phyloP scores from a whole-genome alignment of 2,888 invertebrate genomes.

The Neuroscelio doddi region DNA sequence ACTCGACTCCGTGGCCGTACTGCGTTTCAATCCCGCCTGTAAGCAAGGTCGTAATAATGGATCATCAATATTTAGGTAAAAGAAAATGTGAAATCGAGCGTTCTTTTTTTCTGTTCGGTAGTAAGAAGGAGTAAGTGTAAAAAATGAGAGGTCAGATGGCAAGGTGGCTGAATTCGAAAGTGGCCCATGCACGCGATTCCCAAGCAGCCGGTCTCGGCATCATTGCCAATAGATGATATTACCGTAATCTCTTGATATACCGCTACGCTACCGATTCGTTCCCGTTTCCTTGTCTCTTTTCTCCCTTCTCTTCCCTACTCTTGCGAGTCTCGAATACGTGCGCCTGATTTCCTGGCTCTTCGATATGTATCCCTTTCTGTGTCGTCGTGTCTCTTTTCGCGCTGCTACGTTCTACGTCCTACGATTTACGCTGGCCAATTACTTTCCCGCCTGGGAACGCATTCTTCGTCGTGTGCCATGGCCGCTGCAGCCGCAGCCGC shows the following conservation, averaged over 20 bases:
- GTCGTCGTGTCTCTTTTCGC: conserved; percentile 29
- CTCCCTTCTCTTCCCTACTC: conserved; percentile 9
- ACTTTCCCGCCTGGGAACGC: conserved; percentile 53
- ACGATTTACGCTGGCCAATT: conserved; percentile 46
- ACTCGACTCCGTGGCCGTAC: not conserved
- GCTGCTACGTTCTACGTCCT: conserved; percentile 21
- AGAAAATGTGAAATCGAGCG: too few species aligned
- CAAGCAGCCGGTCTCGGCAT: conserved; percentile 23
- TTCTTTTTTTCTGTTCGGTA: too few species aligned
- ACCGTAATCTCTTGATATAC: conserved; percentile 59
- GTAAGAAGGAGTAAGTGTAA: too few species aligned
- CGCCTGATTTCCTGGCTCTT: conserved; percentile 12
- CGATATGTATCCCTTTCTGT: conserved; percentile 17
- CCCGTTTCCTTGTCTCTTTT: conserved; percentile 58
- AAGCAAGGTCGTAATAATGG: too few species aligned
- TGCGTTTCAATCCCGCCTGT: conserved; percentile 7
- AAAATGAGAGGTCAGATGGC: not conserved
- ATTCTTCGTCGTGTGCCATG: conserved; percentile 48
- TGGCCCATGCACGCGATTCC: conserved; percentile 35
- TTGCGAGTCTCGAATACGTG: not conserved
- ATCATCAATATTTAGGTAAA: too few species aligned
- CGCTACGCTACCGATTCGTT: conserved; percentile 65
- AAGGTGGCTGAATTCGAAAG: conserved; percentile 21
- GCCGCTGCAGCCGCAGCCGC: conserved; percentile 12
- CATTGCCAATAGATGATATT: conserved; percentile 53